phyloP scores from a whole-genome alignment of 2,888 invertebrate species.

The Apamea epomidion region DNA sequence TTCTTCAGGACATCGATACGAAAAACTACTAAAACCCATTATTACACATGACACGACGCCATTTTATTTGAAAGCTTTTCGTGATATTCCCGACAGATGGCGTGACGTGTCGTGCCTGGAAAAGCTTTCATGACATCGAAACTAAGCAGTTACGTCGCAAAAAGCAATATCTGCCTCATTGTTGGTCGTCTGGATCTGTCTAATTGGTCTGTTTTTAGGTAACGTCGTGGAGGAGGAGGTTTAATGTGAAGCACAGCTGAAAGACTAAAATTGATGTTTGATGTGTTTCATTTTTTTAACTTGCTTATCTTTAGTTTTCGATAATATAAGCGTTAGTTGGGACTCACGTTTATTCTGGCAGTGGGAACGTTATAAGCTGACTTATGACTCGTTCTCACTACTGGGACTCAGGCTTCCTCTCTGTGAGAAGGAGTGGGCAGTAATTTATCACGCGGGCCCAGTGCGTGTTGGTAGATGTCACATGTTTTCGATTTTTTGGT shows the following conservation, averaged over 20 bases:
- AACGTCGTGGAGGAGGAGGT: not conserved
- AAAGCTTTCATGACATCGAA: slow-evolving; percentile 8
- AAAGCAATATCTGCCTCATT: slow-evolving; percentile 1
- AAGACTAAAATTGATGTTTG: not conserved
- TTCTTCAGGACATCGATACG: not conserved
- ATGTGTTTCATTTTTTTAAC: not conserved
- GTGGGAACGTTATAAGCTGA: too few relatives aligned
- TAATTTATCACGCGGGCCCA: too few relatives aligned
- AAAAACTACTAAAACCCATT: not conserved
- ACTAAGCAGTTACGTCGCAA: slow-evolving; percentile 8
- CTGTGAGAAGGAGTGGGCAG: too few relatives aligned
- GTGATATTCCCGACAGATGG: slow-evolving; percentile 44
- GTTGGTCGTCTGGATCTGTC: not conserved
- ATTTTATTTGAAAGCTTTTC: slow-evolving; percentile 36
- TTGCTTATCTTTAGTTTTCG: too few relatives aligned
- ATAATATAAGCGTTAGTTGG: not conserved
- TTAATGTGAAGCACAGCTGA: not conserved
- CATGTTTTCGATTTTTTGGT: too few relatives aligned
- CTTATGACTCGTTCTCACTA: not conserved
- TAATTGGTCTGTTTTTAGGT: not conserved
- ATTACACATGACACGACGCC: not conserved
- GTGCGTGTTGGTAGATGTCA: too few relatives aligned
- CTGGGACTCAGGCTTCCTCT: not conserved
- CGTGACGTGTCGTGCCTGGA: slow-evolving; percentile 12
- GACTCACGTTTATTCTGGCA: too few relatives aligned